Evolutionary conservation across 2,113 vertebrate genomes (phyloP).

Genomic region (Lethenteron camtschaticum): DNA sequence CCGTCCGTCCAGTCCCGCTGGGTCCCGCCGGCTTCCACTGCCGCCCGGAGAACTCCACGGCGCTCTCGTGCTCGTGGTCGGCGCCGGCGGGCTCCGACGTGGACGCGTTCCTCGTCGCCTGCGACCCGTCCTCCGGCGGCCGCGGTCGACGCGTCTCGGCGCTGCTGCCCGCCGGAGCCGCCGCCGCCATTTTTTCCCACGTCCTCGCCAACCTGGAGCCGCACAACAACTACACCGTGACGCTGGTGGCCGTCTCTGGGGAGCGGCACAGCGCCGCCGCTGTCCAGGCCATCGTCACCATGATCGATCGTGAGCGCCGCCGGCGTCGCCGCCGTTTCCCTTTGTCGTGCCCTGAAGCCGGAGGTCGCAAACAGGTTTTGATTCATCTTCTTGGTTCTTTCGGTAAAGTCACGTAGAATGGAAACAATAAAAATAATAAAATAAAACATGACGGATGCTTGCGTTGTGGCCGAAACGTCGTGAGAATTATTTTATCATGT

Average conservation of each 20-base stretch:
- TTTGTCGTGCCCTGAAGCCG: too few species aligned
- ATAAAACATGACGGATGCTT: too few species aligned
- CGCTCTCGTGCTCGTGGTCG: slow-evolving; percentile 71
- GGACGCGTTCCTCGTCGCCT: slow-evolving; percentile 61
- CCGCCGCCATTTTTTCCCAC: too few species aligned
- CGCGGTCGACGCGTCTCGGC: slow-evolving; percentile 14
- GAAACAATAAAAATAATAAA: too few species aligned
- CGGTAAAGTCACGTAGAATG: too few species aligned
- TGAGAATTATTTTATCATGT: too few species aligned
- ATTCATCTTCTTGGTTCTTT: too few species aligned
- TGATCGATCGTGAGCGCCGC: slow-evolving; percentile 69
- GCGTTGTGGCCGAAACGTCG: too few species aligned
- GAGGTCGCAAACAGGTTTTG: too few species aligned
- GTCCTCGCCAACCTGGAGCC: slow-evolving; percentile 60
- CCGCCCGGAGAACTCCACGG: slow-evolving; percentile 65
- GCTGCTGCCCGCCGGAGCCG: too few species aligned
- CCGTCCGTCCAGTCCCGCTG: background rate
- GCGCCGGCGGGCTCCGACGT: slow-evolving; percentile 54
- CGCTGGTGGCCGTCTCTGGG: slow-evolving; percentile 58
- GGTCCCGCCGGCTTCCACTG: slow-evolving; percentile 41
- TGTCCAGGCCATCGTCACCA: slow-evolving; percentile 53
- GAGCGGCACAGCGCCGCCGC: slow-evolving; percentile 48
- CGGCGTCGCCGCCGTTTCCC: too few species aligned
- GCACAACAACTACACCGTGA: slow-evolving; percentile 52
- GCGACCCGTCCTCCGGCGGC: slow-evolving; percentile 38